Base-by-base conservation (phyloP, 2,888 invertebrate genomes). In the Prosopocoilus inquinatus region DNA sequence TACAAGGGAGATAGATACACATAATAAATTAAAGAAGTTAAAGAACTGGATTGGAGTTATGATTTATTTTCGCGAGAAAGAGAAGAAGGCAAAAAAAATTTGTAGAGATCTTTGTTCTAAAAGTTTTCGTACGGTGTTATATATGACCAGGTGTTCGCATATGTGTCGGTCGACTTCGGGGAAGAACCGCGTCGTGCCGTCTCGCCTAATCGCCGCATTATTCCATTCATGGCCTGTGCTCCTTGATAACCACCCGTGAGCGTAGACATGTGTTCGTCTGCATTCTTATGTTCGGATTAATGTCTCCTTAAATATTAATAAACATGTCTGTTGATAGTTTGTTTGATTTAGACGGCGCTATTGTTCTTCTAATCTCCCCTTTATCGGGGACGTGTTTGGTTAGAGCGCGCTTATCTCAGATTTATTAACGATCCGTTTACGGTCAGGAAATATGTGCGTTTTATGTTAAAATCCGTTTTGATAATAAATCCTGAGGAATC, bases 171-270 rank as follows among this genome's bases (percentile, higher is more conserved):
- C 59, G 59, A 48, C 47, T 67, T 67, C 67, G 66, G 59, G 64
- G 67, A 67, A 67, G 63, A 51, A 52, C 43, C 39, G 44, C 53
- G 45, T 50, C 64, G 61, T 63, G 64, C 59, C 65, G 65, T 65
- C 62, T 64, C 67, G 65, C 61, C 61, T 53, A 53, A 61, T 61
- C 57, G 52, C 55, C 66, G 67, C 64, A 66, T 67, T 67, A 67
- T 60, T 50, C 55, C 62, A 64, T 63, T 63, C 59, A 60, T 61
- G 53, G 49, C 47, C 44, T 51, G 47, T 36, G 58, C 51, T 51
- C 55, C 51, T 61, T 54, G 60, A 61, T 60, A 63, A 62, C 63
- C 63, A 60, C 59, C 63, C 61, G 59, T 55, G 57, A 60, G 53
- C 51, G 38, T 41, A 47, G 52, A 60, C 59, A 63, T 62, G 50